Base-by-base conservation (phyloP, 1,140 invertebrate genomes). In the Leptinotarsa defecta region DNA sequence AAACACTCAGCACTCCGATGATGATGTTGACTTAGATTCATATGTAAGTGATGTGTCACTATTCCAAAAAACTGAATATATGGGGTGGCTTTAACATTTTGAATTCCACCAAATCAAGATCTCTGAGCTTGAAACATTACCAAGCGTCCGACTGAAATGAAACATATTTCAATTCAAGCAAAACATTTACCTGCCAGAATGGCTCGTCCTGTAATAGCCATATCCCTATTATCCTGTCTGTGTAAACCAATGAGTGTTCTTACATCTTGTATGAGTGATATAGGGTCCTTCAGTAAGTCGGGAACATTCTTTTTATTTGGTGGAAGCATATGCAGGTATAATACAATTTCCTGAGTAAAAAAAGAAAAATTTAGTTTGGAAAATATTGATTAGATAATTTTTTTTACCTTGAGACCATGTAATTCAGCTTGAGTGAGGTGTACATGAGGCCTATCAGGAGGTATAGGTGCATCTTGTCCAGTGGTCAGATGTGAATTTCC, bases 231-330 rank as follows among this genome's bases (percentile, higher is more conserved):
- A 86, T 98, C 97, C 81, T 94, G 92, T 65, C 94, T 88, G 84
- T 98, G 97, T 64, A 94, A 91, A 78, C 95, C 92, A 1, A 98
- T 94, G 62, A 98, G 83, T 67, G 92, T 93, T 78, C 96, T 89
- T 0, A 97, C 94, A 83, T 98, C 96, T 74, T 92, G 91, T 63
- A 99, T 94, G 5, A 99, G 86, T 1, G 92, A 92, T 49, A 97
- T 94, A 1, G 96, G 95, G 87, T 98, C 94, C 1, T 91, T 89
- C 22, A 99, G 92, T 27, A 98, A 87, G 81, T 96, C 95, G 15
- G 97, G 97, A 48, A 98, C 94, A 80, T 94, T 95, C 85, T 96
- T 97, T 81, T 96, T 96, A 24, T 92, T 93, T 0, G 92, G 91
- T 34, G 96, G 96, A 77, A 98, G 85, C 84, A 93, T 91, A 82